A percentile compares a stretch with the other conserved stretches of the same genome.
phyloP scores from a whole-genome alignment of 1,140 invertebrate genomes.

The Arion vulgaris region DNA sequence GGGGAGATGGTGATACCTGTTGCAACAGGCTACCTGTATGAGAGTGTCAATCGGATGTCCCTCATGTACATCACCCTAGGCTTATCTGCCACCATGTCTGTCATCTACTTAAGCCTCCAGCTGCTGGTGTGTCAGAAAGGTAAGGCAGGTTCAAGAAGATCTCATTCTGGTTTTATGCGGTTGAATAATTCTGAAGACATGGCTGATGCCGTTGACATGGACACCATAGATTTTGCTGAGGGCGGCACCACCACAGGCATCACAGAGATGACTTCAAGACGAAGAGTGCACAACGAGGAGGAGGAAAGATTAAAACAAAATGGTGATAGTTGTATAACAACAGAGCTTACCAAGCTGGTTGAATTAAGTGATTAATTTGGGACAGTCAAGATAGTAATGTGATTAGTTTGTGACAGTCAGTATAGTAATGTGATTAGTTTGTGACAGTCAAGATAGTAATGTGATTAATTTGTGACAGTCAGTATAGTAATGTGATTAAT shows the following conservation, averaged over 20 bases:
- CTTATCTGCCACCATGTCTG: conserved; percentile 49
- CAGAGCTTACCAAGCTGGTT: conserved; percentile 39
- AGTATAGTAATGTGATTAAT: no score
- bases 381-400: no score
- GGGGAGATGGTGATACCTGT: conserved; percentile 74
- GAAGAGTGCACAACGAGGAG: background rate
- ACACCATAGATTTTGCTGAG: background rate
- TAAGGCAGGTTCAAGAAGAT: conserved; percentile 15
- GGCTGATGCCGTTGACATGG: conserved; percentile 35
- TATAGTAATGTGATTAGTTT: no score
- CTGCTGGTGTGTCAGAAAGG: conserved; percentile 51
- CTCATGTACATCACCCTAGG: conserved; percentile 69
- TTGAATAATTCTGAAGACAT: conserved; percentile 38
- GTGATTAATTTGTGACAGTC: no score
- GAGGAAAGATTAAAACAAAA: background rate
- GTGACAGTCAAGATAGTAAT: no score
- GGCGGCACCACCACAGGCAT: conserved; percentile 19
- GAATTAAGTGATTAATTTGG: conserved; percentile 39
- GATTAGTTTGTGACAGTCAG: no score
- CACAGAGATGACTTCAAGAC: conserved; percentile 2
- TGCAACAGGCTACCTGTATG: conserved; percentile 67
- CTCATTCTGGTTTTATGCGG: conserved; percentile 42
- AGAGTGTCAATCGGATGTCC: conserved; percentile 61
- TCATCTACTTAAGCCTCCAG: conserved; percentile 65
- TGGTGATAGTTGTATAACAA: background rate